Base-by-base conservation (phyloP, 2,888 invertebrate genomes). In the Thereva unica region DNA sequence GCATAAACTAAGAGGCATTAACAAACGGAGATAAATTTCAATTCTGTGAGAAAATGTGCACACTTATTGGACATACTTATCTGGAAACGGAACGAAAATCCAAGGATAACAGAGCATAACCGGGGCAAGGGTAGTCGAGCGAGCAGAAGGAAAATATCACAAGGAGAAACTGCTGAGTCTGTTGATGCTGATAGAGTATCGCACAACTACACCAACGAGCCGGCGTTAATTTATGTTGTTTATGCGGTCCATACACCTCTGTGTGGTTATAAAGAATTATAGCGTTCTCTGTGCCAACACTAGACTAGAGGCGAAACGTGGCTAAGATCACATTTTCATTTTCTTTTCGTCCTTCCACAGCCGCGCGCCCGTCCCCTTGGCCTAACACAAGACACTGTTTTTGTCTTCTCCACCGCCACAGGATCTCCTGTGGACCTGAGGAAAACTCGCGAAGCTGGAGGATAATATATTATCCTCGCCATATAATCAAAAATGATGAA, bases 401-500 rank as follows among this genome's bases (percentile, higher is more conserved):
- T 59, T 59, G 59, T 59, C 59, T 59, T 59, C 59, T 40, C 42
- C 7, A 5, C 47, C 45, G 9, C 23, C 23, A 23, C 23, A 23
- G 23, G 1, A 23, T 23, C 23, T 59, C 59, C 47, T 47, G 49
- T 35, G 37, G 47, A 59, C 38, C 59, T 59, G 59, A 37, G 2
- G 49, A 49, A 59, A 59, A 59, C 47, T 59, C 47, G 47, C 59
- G 49, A 47, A 59, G 38, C 49, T 59, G 49, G 59, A 67, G 67
- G 67, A 69, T 69, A 69, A 69, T 69, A 69, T 69, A 67, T 69
- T 69, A 69, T 69, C 67, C 69, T 67, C 63, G 66, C 67, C 66
- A 69, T 69, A 69, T 69, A 69, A 69, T 69, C 67, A 69, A 69
- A 69, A 69, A 69, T 69, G 67, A 69, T 69, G 69, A 69, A 69